Evolutionary conservation across 2,113 vertebrate genomes (phyloP).

Genomic region (Herpailurus yagouaroundi): DNA sequence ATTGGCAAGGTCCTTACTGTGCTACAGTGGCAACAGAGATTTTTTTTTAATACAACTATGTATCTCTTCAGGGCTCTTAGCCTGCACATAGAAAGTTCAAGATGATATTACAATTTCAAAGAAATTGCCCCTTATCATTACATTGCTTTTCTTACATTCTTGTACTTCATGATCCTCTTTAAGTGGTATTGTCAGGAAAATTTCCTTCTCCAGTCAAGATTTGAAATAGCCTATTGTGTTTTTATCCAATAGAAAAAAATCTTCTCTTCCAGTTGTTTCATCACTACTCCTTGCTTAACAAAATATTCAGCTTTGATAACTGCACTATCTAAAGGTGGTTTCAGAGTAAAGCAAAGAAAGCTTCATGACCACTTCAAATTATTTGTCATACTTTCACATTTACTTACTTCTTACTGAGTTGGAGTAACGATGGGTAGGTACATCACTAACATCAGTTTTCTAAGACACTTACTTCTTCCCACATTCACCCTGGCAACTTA

Average conservation of each 20-base stretch:
- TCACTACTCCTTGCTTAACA: neutral
- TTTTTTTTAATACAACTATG: slow-evolving; percentile 95
- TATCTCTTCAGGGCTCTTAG: slow-evolving; percentile 97
- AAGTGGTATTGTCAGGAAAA: neutral
- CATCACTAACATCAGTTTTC: slow-evolving; percentile 95
- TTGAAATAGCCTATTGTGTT: neutral
- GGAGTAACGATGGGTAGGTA: slow-evolving; percentile 97
- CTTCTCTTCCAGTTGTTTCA: neutral
- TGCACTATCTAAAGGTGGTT: neutral
- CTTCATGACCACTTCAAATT: neutral
- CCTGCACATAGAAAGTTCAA: slow-evolving; percentile 81
- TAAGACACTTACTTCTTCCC: slow-evolving; percentile 96
- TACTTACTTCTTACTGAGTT: slow-evolving; percentile 89
- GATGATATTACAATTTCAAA: neutral
- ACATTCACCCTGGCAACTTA: slow-evolving; percentile 88
- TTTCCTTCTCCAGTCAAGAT: neutral
- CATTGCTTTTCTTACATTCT: neutral
- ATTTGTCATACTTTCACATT: neutral
- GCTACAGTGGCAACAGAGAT: too few species aligned
- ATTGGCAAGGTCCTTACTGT: too few species aligned
- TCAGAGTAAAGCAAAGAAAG: neutral
- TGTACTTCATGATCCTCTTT: neutral
- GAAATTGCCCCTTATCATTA: neutral
- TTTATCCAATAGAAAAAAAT: neutral
- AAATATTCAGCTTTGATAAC: neutral